Percentiles rank a stretch among this genome's conserved stretches.
Conservation (phyloP, 2,888 invertebrate genomes). For the Caenorhabditis sp. region DNA sequence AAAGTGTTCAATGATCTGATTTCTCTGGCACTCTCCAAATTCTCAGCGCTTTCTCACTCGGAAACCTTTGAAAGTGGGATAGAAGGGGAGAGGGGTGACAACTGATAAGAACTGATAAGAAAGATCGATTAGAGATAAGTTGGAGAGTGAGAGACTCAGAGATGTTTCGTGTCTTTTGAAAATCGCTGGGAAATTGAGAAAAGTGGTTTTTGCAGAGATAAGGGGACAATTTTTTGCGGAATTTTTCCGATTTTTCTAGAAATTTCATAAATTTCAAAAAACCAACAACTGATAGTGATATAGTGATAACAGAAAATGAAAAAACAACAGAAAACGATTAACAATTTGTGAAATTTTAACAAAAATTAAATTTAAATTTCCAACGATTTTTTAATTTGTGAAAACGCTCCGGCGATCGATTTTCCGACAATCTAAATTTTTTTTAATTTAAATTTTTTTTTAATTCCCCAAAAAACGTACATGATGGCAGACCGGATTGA, state of each 20-base stretch:
- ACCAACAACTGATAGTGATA: too few species aligned
- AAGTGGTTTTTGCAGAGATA: too few species aligned
- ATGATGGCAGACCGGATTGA: slow-evolving; percentile 56
- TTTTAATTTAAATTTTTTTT: too few species aligned
- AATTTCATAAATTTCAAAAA: too few species aligned
- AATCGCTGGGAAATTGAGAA: not conserved
- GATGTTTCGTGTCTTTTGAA: not conserved
- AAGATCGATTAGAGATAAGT: slow-evolving; percentile 2
- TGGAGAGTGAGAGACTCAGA: slow-evolving; percentile 26
- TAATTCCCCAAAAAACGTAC: slow-evolving; percentile 25
- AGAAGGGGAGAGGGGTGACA: slow-evolving; percentile 20
- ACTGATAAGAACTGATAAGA: slow-evolving; percentile 14
- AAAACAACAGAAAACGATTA: slow-evolving; percentile 1
- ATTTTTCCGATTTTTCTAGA: too few species aligned
- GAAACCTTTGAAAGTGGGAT: not conserved
- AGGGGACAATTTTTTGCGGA: too few species aligned
- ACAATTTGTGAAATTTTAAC: slow-evolving; percentile 10
- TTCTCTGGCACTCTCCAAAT: slow-evolving; percentile 3
- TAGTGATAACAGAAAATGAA: too few species aligned
- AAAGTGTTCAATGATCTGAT: slow-evolving; percentile 24
- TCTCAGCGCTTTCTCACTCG: not conserved
- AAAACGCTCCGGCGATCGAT: slow-evolving; percentile 38
- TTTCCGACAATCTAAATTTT: slow-evolving; percentile 54
- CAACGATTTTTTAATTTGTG: slow-evolving; percentile 37
- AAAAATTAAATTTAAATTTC: slow-evolving; percentile 16